phyloP scores from a whole-genome alignment of 2,113 vertebrate genomes.

The Lethenteron reissneri region DNA sequence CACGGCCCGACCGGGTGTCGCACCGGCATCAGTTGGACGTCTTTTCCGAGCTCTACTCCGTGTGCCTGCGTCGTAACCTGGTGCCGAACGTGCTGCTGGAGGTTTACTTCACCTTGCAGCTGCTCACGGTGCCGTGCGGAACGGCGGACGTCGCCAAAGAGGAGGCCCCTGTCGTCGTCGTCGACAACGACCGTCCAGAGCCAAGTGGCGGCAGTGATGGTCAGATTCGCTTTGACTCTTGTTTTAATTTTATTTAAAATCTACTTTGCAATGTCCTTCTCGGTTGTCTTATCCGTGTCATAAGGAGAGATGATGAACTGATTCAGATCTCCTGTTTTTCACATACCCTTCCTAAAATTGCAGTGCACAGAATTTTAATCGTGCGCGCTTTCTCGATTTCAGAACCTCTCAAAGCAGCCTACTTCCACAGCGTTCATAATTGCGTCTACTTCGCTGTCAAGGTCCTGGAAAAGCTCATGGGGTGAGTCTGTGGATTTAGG shows the following conservation, averaged over 20 bases:
- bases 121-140: constrained; percentile 29
- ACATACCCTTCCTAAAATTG: no score
- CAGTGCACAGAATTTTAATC: no score
- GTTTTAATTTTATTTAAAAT: no score
- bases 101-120: constrained; percentile 78
- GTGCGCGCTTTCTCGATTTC: constrained; percentile 6
- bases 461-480: constrained; percentile 66
- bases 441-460: constrained; percentile 83
- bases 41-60: constrained; percentile 56
- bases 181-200: no score
- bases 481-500: constrained; percentile 32
- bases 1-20: constrained; percentile 43
- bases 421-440: constrained; percentile 63
- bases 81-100: constrained; percentile 89
- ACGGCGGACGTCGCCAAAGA: no score
- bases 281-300: no score
- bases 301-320: no score
- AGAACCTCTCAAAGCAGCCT: constrained; percentile 41
- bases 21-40: constrained; percentile 38
- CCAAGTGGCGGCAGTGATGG: no score
- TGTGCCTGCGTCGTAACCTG: constrained; percentile 68
- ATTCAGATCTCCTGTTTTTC: no score
- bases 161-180: no score
- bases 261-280: no score
- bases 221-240: no score